A percentile compares a stretch with the other conserved stretches of the same genome.
Conservation (phyloP, 2,888 invertebrate species). For the Caenorhabditis sp. region DNA sequence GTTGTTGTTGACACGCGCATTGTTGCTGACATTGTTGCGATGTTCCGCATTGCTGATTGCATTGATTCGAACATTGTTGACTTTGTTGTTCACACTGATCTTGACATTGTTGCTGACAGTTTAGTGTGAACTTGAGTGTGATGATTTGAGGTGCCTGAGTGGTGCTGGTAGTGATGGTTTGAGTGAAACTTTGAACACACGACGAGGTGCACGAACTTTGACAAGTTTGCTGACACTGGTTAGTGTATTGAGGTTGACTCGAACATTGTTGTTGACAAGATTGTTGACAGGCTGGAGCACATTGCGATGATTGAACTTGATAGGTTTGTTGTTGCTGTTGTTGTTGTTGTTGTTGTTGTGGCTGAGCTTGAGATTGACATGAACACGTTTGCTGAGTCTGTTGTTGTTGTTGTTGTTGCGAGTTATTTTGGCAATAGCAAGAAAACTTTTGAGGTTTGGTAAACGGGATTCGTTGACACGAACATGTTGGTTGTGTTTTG, state of each 20-base stretch:
- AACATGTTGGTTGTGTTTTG: slow-evolving; percentile 27
- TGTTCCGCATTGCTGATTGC: slow-evolving; percentile 26
- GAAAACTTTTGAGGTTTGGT: slow-evolving; percentile 30
- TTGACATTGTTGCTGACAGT: slow-evolving; percentile 37
- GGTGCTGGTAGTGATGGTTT: slow-evolving; percentile 22
- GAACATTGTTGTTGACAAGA: slow-evolving; percentile 47
- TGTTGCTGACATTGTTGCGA: slow-evolving; percentile 41
- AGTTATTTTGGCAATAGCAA: slow-evolving; percentile 33
- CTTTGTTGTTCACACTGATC: slow-evolving; percentile 33
- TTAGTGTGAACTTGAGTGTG: slow-evolving; percentile 20
- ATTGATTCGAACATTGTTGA: slow-evolving; percentile 45
- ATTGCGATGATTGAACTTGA: slow-evolving; percentile 43
- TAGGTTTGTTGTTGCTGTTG: slow-evolving; percentile 24
- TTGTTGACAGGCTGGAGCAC: slow-evolving; percentile 49
- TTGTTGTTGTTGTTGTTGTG: no score
- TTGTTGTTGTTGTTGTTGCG: background rate
- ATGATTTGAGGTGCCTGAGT: slow-evolving; percentile 26
- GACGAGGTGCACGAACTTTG: slow-evolving; percentile 35
- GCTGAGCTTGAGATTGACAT: background rate
- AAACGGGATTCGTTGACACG: slow-evolving; percentile 28
- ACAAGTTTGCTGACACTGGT: slow-evolving; percentile 42
- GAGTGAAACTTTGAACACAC: slow-evolving; percentile 18
- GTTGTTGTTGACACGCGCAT: slow-evolving; percentile 28
- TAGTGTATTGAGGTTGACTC: slow-evolving; percentile 19
- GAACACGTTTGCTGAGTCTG: background rate